A percentile compares a stretch with the other conserved stretches of the same genome.
Evolutionary conservation across 2,113 vertebrate genomes (phyloP).

Genomic region (Blennius ocellaris): DNA sequence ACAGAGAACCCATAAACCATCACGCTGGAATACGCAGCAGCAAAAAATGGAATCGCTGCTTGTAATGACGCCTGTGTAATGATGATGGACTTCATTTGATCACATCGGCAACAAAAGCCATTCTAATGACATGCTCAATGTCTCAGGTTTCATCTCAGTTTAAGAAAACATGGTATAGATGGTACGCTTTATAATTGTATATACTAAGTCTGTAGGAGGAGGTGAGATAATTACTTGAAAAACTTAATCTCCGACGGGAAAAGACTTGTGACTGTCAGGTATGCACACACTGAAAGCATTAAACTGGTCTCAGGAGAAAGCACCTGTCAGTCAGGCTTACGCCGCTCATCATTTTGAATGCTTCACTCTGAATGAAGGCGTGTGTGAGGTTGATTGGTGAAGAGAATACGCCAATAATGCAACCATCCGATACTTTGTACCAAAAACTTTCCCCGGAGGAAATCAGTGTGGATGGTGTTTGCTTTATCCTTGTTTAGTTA

Average conservation of each 20-base stretch:
- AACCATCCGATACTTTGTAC: too few species aligned
- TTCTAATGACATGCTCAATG: neutral
- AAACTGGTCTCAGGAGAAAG: neutral
- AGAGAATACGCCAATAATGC: too few species aligned
- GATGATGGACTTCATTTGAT: neutral
- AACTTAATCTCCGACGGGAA: neutral
- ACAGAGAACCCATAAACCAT: neutral
- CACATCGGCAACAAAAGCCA: neutral
- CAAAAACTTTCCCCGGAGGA: too few species aligned
- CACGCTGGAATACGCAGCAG: neutral
- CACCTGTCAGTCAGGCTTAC: slow-evolving; percentile 16
- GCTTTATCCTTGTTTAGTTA: too few species aligned
- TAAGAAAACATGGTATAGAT: neutral
- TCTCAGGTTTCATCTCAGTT: neutral
- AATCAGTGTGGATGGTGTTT: too few species aligned
- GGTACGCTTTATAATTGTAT: neutral
- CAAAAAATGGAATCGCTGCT: neutral
- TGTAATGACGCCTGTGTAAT: neutral
- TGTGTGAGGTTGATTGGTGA: too few species aligned
- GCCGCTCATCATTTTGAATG: too few species aligned
- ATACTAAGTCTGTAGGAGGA: neutral
- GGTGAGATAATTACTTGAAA: neutral
- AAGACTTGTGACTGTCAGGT: neutral
- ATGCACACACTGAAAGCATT: neutral
- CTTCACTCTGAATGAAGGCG: too few species aligned